phyloP scores from a whole-genome alignment of 2,797 vertebrate genomes.

The Pelobates cultripes region DNA sequence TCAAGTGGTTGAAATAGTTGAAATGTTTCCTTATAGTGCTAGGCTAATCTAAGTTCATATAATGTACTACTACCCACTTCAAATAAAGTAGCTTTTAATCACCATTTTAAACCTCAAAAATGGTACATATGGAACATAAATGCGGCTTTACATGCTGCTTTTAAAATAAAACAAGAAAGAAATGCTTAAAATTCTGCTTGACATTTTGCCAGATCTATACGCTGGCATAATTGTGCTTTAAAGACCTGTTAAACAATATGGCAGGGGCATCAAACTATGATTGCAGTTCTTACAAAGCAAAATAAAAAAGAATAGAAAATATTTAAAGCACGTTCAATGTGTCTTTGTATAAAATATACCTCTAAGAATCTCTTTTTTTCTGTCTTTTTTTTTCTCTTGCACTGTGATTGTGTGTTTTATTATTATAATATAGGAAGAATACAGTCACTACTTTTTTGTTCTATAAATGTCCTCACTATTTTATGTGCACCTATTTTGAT shows the following conservation, averaged over 20 bases:
- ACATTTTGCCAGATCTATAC: constrained; percentile 28
- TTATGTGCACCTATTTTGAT: too few species aligned
- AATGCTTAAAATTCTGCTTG: constrained; percentile 26
- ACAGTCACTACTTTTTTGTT: too few species aligned
- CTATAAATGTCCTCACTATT: too few species aligned
- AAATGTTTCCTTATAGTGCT: constrained; percentile 5
- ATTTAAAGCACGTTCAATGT: constrained; percentile 25
- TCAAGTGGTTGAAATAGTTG: neutral
- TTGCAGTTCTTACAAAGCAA: constrained; percentile 21
- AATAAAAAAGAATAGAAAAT: constrained; percentile 38
- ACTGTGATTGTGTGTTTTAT: too few species aligned
- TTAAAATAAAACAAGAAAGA: constrained; percentile 20
- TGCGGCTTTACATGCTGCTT: constrained; percentile 14
- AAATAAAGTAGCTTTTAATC: constrained; percentile 29
- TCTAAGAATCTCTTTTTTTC: neutral
- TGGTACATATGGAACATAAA: constrained; percentile 30
- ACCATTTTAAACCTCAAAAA: constrained; percentile 31
- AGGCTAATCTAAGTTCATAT: constrained; percentile 25
- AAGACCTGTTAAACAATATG: constrained; percentile 38
- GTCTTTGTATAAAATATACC: neutral
- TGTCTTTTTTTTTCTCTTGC: too few species aligned
- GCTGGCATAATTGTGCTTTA: constrained; percentile 19
- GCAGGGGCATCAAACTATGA: constrained; percentile 13
- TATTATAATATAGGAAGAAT: too few species aligned
- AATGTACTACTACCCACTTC: neutral